Base-by-base conservation (phyloP, 2,797 vertebrate species). In the Chelidonichthys spinosus region DNA sequence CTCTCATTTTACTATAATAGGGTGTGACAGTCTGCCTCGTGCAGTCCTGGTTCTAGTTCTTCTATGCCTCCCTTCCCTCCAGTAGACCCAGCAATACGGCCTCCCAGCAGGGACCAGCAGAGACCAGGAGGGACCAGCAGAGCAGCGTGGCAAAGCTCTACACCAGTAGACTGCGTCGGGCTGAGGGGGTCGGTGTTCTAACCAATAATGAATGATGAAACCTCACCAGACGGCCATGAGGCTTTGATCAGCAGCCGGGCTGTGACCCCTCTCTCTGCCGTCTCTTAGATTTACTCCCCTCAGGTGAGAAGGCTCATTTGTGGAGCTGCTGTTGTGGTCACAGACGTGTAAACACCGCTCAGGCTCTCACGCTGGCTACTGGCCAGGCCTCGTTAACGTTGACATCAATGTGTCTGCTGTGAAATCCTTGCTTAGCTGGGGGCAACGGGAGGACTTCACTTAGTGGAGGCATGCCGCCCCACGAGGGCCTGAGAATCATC, bases 401-500 rank as follows among this genome's bases (percentile, higher is more conserved):
- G 42, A 60, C 63, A 61, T 65, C 52, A 36, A 43, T 68, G 77
- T 76, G 60, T 72, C n/a, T 50, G 13, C 32, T 66, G 59, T 69
- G 62, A 74, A 65, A 69, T 42, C 69, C 67, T 66, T 43, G 25
- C 52, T 66, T 63, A 43, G 69, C 49, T 74, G 25, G 25, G 25
- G 70, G 44, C 60, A 79, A 79, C 47, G 75, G 49, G 58, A 79
- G 69, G 66, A 25, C 68, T 78, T 81, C 6, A 4, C 60, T 78
- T 76, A 85, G 78, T 74, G 15, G 76, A 74, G 58, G 64, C 53
- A 43, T 11, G 49, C 25, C 25, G 2, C 25, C 46, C 39, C 84
- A 91, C 74, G 36, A 76, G 79, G 77, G 83, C 84, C 64, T 53
- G 63, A 62, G 25, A 72, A 69, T 37, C 74, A 55, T 68, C 78